Conservation (phyloP, 2,797 vertebrate genomes). For the Cirrhinus molitorella region DNA sequence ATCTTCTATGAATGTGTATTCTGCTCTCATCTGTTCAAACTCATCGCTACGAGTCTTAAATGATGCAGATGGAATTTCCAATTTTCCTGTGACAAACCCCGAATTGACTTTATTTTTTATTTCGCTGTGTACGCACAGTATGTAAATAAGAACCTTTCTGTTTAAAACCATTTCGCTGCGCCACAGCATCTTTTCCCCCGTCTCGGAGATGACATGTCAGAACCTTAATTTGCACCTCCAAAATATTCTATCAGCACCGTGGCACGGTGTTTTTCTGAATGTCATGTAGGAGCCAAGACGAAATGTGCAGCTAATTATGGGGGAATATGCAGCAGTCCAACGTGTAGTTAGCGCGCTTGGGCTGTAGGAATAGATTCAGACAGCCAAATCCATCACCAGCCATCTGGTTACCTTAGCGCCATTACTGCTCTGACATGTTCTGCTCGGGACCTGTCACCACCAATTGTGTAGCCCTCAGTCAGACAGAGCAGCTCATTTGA, state of each 20-base stretch:
- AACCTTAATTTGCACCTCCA: conserved; percentile 64
- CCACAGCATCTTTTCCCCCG: conserved; percentile 8
- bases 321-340: conserved; percentile 60
- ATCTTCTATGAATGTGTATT: not conserved
- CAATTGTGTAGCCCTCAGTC: conserved; percentile 68
- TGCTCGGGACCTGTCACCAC: conserved; percentile 69
- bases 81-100: conserved; percentile 40
- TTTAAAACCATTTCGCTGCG: conserved; percentile 37
- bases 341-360: conserved; percentile 50
- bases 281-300: conserved; percentile 50
- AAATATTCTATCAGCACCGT: conserved; percentile 56
- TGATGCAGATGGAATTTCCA: conserved; percentile 47
- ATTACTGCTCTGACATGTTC: conserved; percentile 68
- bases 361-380: conserved; percentile 68
- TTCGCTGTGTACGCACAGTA: conserved; percentile 31
- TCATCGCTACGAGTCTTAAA: conserved; percentile 15
- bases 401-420: conserved; percentile 60
- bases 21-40: conserved; percentile 20
- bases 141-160: conserved; percentile 52
- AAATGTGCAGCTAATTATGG: conserved; percentile 64
- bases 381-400: conserved; percentile 73
- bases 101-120: conserved; percentile 45
- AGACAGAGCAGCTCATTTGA: conserved; percentile 63
- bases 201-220: conserved; percentile 58
- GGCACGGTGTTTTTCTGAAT: conserved; percentile 52